Evolutionary conservation across 1,140 invertebrate genomes (phyloP).

Genomic region (Zaprionus ghesquierei): DNA sequence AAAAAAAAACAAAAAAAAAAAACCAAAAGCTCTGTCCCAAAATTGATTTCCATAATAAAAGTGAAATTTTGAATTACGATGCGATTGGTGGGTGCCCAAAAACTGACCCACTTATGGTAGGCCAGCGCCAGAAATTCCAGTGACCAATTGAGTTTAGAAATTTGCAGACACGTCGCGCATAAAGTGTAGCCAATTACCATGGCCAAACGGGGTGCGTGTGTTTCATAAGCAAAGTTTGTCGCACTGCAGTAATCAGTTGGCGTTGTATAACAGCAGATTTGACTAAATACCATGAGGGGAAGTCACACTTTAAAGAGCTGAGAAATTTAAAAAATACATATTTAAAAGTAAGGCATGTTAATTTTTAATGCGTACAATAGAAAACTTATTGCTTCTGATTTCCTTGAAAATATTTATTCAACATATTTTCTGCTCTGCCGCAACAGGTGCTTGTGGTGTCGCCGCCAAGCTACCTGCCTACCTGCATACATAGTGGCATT

Average conservation of each 20-base stretch:
- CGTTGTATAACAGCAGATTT: constrained; percentile 17
- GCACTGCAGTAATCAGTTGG: constrained; percentile 33
- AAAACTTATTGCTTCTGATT: background rate
- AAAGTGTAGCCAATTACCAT: constrained; percentile 55
- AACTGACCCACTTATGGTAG: constrained; percentile 59
- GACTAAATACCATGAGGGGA: background rate
- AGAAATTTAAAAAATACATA: too few relatives aligned
- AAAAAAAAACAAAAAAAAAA: background rate
- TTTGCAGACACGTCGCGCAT: constrained; percentile 61
- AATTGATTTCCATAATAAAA: constrained; percentile 47
- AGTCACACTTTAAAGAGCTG: background rate
- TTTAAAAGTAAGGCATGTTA: too few relatives aligned
- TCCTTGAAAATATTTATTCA: background rate
- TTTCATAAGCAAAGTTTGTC: constrained; percentile 57
- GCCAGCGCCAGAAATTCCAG: constrained; percentile 57
- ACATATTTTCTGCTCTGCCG: too few relatives aligned
- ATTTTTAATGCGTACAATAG: background rate
- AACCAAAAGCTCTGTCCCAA: background rate
- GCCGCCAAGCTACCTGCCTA: background rate
- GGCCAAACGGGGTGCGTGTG: constrained; percentile 2
- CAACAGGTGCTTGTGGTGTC: background rate
- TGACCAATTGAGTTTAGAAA: constrained; percentile 76
- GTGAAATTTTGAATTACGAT: constrained; percentile 73
- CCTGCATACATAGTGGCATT: background rate
- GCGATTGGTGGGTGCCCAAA: constrained; percentile 32